Conservation (phyloP, 2,888 invertebrate genomes). For the Drosophila austrosaltans region DNA sequence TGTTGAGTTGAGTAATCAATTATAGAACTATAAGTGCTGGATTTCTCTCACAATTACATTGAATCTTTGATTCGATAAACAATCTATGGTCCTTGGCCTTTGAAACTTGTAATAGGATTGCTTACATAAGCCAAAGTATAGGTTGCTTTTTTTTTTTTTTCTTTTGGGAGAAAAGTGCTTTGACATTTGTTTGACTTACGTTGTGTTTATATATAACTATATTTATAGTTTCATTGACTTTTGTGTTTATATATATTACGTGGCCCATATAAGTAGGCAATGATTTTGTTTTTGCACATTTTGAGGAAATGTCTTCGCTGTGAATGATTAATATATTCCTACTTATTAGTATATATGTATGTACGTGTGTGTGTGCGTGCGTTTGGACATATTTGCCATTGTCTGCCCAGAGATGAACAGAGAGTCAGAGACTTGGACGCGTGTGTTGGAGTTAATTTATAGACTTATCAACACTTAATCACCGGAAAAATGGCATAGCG, state of each 20-base stretch:
- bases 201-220: neutral
- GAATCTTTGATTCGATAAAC: slow-evolving; percentile 1
- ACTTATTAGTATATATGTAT: neutral
- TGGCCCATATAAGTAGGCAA: slow-evolving; percentile 4
- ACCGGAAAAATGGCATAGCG: slow-evolving; percentile 73
- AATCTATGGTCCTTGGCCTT: neutral
- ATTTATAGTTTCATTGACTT: neutral
- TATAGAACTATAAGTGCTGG: neutral
- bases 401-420: slow-evolving; percentile 45
- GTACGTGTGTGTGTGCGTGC: neutral
- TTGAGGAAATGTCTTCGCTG: neutral
- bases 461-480: slow-evolving; percentile 79
- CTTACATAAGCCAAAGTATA: neutral
- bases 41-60: neutral
- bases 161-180: no score
- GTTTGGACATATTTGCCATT: slow-evolving; percentile 35
- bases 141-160: neutral
- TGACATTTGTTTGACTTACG: neutral
- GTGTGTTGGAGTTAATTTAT: slow-evolving; percentile 70
- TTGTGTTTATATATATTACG: neutral
- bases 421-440: slow-evolving; percentile 27
- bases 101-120: neutral
- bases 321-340: slow-evolving; percentile 1
- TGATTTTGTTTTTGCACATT: neutral
- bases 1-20: neutral